Evolutionary conservation across 2,113 vertebrate species (phyloP), one percentile per base, ranked within the genome.

Genomic region (Martes martes): DNA sequence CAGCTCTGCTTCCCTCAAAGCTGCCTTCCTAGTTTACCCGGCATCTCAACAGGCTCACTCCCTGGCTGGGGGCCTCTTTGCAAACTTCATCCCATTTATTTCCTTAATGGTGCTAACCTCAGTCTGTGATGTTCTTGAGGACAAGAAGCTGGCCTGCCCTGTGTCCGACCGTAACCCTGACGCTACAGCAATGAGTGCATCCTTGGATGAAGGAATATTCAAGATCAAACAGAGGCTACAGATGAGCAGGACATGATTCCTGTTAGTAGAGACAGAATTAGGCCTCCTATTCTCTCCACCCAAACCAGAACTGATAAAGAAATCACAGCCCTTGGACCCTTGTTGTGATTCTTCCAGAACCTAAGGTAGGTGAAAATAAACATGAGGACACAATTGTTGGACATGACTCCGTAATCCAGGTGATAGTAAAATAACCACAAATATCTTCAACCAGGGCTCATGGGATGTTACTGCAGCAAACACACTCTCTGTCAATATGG

Each of bases 1-100:
- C 11, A 59, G 57, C 19, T 36, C 2, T 61, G 39, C 15, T 31
- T 55, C 33, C 59, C 71, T 84, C 61, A 24, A 52, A 33, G 36
- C 14, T 7, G 24, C 55, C 36, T 9, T 76, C 10, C 80, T 36
- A 42, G 6, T 6, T 61, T 36, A 16, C 2, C 21, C 31, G 13
- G 4, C 11, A 16, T 47, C 57, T 24, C 45, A 81, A 71, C 14
- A 42, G 67, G n/a, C 28, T 59, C 13, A 4, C 19, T 71, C 59
- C 6, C 42, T 4, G 0, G 6, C n/a, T 15, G 4, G 0, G 21
- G 4, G 23, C 18, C 39, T 74, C 67, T 11, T 10, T 31, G 59
- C 13, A 21, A 21, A 26, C 23, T 19, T 45, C 67, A 67, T 23
- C 11, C 19, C 42, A 23, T 26, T 61, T 42, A 23, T 18, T 16